Evolutionary conservation across 2,113 vertebrate genomes (phyloP), one percentile per base, ranked within the genome.

Genomic region (Cariama cristata): DNA sequence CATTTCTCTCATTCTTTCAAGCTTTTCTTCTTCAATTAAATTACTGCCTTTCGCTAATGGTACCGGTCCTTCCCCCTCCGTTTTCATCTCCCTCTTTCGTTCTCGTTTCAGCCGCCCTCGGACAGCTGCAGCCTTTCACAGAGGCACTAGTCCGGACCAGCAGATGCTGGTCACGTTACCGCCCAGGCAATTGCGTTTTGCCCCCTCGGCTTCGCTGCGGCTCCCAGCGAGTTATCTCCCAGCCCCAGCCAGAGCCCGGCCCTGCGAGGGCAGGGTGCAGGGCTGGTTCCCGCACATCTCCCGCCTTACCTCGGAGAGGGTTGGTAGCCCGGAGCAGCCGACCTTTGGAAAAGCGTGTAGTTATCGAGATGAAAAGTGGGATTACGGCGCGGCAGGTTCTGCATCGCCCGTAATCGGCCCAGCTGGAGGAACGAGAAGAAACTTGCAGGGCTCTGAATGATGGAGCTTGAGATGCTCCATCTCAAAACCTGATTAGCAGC

Each of bases 71-170:
- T 50, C 63, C 58, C 20, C 23, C 22, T 62, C 14, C 33, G 6
- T 76, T 69, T 96, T 76, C 35, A 28, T 66, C 59, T 58, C 28
- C 4, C 66, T 69, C 67, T 91, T 91, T 75, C 90, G 42, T 79
- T 95, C 53, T 52, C n/a, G 33, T 76, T 76, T 77, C 40, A 53
- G n/a, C 21, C n/a, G 3, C 33, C 8, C 38, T 49, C 14, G 23
- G 45, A 5, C 68, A 73, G 49, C 74, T 45, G 20, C 11, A 32
- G 50, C 28, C 47, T 88, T 79, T 71, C 49, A 20, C 22, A 42
- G 71, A 38, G 17, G 35, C 52, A 22, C 56, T 60, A 50, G 23
- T 11, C 24, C 30, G 42, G n/a, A 58, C 35, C 52, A 71, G 26
- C 26, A n/a, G 23, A 50, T 77, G 69, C 63, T 58, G 72, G 44